Conservation (phyloP, 2,797 vertebrate species). For the Cephalopachus bancanus region DNA sequence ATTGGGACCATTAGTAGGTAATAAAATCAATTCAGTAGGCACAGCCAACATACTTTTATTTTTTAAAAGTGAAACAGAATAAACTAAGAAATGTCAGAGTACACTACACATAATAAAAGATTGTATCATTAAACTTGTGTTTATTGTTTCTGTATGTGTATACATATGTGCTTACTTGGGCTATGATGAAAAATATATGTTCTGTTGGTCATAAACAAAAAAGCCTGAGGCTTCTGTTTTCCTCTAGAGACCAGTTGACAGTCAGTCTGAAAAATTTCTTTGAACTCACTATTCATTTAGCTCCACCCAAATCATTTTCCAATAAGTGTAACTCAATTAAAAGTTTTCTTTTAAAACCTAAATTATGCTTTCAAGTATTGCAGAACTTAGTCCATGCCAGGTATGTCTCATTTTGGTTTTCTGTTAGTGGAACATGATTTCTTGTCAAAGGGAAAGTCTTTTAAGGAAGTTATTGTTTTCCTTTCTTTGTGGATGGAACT, state of each 20-base stretch:
- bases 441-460: slow-evolving; percentile 69
- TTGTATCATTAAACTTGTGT: neutral
- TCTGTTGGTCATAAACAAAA: slow-evolving; percentile 42
- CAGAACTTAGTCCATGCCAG: neutral
- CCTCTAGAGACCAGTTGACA: neutral
- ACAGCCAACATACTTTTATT: neutral
- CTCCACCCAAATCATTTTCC: slow-evolving; percentile 23
- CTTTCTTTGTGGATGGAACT: slow-evolving; percentile 76
- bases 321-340: neutral
- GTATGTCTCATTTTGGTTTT: slow-evolving; percentile 57
- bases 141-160: neutral
- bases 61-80: neutral
- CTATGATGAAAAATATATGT: slow-evolving; percentile 17
- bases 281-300: neutral
- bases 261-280: slow-evolving; percentile 3
- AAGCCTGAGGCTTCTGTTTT: neutral
- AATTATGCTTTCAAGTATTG: slow-evolving; percentile 51
- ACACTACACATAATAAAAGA: neutral
- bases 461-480: slow-evolving; percentile 77
- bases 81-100: neutral
- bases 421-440: slow-evolving; percentile 39
- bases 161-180: neutral
- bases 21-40: neutral
- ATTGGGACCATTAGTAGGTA: neutral
- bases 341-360: neutral